Conservation (phyloP, 2,113 vertebrate genomes). For the Amphiprion percula region DNA sequence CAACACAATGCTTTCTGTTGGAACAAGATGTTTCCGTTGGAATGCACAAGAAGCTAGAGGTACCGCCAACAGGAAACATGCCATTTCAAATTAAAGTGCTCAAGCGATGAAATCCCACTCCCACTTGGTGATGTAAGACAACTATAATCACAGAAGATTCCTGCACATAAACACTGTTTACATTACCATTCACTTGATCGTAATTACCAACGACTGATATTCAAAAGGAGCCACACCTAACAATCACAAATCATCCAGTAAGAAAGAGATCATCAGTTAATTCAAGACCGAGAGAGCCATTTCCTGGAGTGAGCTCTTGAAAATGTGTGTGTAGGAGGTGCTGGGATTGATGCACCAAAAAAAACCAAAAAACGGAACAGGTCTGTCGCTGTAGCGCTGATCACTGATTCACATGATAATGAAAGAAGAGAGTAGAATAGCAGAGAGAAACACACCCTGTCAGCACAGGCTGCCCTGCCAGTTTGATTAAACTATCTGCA, state of each 20-base stretch:
- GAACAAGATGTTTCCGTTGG: constrained; percentile 9
- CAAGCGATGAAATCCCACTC: constrained; percentile 11
- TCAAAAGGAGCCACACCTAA: neutral
- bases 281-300: constrained; percentile 6
- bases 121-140: neutral
- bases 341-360: constrained; percentile 1
- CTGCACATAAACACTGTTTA: neutral
- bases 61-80: neutral
- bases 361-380: neutral
- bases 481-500: constrained; percentile 70
- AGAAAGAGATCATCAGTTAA: constrained; percentile 18
- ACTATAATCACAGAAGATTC: constrained; percentile 1
- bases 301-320: constrained; percentile 3
- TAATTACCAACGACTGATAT: constrained; percentile 5
- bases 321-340: constrained; percentile 1
- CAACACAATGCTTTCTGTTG: constrained; percentile 1
- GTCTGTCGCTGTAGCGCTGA: constrained; percentile 10
- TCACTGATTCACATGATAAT: constrained; percentile 32
- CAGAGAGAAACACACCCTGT: constrained; percentile 56
- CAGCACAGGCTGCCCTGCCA: constrained; percentile 60
- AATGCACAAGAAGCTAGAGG: constrained; percentile 7
- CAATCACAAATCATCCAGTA: constrained; percentile 6
- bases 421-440: constrained; percentile 22
- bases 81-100: constrained; percentile 33
- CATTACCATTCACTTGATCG: neutral